Conservation (phyloP, 2,888 invertebrate species). For the Scaptomyza polygonia region DNA sequence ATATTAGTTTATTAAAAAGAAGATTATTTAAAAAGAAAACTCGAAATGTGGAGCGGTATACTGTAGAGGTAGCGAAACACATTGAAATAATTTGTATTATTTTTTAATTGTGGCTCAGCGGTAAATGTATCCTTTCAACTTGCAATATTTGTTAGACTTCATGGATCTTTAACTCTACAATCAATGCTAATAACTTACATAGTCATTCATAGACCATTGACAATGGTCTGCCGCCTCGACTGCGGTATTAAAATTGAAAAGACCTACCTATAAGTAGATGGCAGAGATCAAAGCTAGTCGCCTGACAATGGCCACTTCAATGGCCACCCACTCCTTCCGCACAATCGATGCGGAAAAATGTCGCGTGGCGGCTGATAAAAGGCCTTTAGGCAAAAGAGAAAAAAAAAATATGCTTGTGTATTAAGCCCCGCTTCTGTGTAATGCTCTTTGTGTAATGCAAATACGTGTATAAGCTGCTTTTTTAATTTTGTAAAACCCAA, state of each 20-base stretch:
- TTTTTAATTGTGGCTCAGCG: conserved; percentile 2
- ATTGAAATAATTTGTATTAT: not conserved
- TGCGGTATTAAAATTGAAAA: conserved; percentile 26
- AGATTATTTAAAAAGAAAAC: no score
- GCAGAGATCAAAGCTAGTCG: conserved; percentile 64
- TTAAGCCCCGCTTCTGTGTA: conserved; percentile 42
- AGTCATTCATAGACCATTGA: conserved; percentile 23
- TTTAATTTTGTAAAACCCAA: conserved; percentile 72
- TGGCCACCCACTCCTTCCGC: conserved; percentile 2
- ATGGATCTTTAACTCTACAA: conserved; percentile 4
- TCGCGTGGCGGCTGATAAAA: conserved; percentile 74
- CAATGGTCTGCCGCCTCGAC: conserved; percentile 34
- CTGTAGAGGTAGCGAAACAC: no score
- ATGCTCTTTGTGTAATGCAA: conserved; percentile 65
- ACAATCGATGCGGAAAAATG: conserved; percentile 71
- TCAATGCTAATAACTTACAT: conserved; percentile 35
- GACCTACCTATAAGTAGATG: conserved; percentile 33
- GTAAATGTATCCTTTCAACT: conserved; percentile 2
- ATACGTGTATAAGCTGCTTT: conserved; percentile 69
- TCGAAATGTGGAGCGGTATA: no score
- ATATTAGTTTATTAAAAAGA: no score
- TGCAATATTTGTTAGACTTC: not conserved
- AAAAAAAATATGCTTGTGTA: conserved; percentile 23
- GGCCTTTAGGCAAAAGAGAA: conserved; percentile 41
- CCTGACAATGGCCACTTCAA: conserved; percentile 62